Conservation (phyloP, 2,888 invertebrate species). For the Chirona hameri region DNA sequence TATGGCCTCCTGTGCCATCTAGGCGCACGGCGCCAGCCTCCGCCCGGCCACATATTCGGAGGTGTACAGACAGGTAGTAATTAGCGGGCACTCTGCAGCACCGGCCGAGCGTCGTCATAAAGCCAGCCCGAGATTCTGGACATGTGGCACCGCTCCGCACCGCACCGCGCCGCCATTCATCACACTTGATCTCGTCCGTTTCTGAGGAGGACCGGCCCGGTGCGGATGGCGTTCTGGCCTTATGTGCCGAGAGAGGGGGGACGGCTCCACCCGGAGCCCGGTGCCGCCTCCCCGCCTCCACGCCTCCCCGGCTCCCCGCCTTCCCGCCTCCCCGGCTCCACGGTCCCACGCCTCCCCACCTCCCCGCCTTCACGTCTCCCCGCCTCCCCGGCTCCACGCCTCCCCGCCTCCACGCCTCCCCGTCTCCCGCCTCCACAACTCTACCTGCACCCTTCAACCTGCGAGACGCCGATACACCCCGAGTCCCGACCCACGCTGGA, state of each 20-base stretch:
- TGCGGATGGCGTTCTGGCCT: too few species aligned
- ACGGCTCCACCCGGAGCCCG: background rate
- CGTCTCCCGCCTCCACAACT: too few species aligned
- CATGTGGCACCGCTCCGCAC: constrained; percentile 5
- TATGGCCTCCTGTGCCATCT: background rate
- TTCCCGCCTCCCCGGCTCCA: too few species aligned
- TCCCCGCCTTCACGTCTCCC: background rate
- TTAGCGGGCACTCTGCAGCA: background rate
- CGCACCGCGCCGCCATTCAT: background rate
- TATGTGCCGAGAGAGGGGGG: background rate
- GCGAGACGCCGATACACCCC: too few species aligned
- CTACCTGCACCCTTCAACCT: too few species aligned
- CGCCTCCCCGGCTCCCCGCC: too few species aligned
- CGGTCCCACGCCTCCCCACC: too few species aligned
- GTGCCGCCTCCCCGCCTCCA: background rate
- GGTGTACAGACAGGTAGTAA: background rate
- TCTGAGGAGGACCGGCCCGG: background rate
- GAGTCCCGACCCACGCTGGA: too few species aligned
- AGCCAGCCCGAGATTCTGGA: background rate
- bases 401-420: too few species aligned
- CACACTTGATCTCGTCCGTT: background rate
- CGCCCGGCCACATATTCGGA: background rate
- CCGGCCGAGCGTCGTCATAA: background rate
- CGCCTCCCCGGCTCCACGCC: background rate
- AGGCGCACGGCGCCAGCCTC: background rate